Evolutionary conservation across 2,797 vertebrate genomes (phyloP).

Genomic region (Anabas testudineus): DNA sequence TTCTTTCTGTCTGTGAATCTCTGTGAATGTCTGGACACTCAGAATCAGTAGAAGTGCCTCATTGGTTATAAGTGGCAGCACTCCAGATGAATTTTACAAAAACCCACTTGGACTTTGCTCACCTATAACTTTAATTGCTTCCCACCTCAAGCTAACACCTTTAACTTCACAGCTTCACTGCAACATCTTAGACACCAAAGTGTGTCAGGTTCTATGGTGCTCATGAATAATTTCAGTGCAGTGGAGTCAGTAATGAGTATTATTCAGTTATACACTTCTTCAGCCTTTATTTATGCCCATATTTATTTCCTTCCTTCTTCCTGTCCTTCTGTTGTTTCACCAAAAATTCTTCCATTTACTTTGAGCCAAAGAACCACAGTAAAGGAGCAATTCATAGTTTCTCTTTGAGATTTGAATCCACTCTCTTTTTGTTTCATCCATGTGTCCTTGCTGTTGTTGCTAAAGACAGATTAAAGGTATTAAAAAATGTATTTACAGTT

Average conservation of each 20-base stretch:
- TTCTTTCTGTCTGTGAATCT: not conserved
- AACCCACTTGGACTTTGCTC: constrained; percentile 13
- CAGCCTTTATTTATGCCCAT: not conserved
- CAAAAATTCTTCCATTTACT: not conserved
- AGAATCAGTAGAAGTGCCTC: constrained; percentile 3
- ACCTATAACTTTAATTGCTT: constrained; percentile 17
- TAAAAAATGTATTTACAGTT: constrained; percentile 1
- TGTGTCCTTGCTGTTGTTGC: not conserved
- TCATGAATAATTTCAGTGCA: constrained; percentile 1
- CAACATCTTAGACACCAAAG: not conserved
- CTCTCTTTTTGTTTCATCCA: constrained; percentile 39
- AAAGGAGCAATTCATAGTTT: not conserved
- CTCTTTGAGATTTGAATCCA: not conserved
- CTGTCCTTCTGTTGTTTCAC: not conserved
- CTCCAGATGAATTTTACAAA: constrained; percentile 19
- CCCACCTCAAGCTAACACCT: constrained; percentile 2
- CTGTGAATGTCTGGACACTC: not conserved
- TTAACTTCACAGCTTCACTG: constrained; percentile 9
- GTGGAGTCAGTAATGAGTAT: not conserved
- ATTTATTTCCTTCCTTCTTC: not conserved
- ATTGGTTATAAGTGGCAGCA: constrained; percentile 5
- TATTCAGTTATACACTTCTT: not conserved
- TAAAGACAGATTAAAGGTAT: constrained; percentile 20
- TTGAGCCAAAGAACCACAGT: not conserved
- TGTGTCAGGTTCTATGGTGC: not conserved